Evolutionary conservation across 1,140 invertebrate genomes (phyloP), one percentile per base, ranked within the genome.

Genomic region (Zaprionus vittiger): DNA sequence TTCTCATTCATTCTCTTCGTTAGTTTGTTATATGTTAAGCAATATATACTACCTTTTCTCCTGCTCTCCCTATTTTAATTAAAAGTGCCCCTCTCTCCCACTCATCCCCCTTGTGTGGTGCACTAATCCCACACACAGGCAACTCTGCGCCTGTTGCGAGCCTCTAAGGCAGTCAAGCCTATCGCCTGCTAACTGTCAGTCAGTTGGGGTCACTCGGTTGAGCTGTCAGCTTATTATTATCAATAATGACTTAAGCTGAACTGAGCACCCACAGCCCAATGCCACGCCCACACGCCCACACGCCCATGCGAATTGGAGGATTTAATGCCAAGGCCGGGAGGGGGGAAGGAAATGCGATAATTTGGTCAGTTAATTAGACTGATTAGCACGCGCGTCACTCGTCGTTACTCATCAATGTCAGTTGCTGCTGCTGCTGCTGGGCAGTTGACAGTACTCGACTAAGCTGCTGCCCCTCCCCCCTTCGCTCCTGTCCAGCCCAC

Each of bases 341-440:
- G 56, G 34, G 28, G 14, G 5, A 14, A 5, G 37, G 14, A 9
- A 37, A 28, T 66, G 52, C 65, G 65, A 64, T 57, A 64, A 70
- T 57, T 63, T 70, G 73, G 49, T 54, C 67, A 70, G 61, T 55
- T 64, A 75, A 75, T 71, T 64, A 61, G 66, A 26, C 49, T 62
- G 68, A 75, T 75, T 75, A 75, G 38, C 66, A 74, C 72, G 72
- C 52, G 24, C 28, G 37, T 56, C 72, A 57, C 66, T 44, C 41
- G 41, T 44, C 14, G 14, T 38, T n/a, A n/a, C 15, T 11, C 41
- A 61, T 69, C 59, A 63, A 63, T 57, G 49, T 41, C 55, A 52
- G 57, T 9, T 15, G n/a, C 24, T 11, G 17, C 2, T 11, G 17
- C 2, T 11, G 28, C 31, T 28, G 28, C 34, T 12, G 54, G 22